Conservation (phyloP, 2,113 vertebrate genomes). For the Microtus richardsoni region DNA sequence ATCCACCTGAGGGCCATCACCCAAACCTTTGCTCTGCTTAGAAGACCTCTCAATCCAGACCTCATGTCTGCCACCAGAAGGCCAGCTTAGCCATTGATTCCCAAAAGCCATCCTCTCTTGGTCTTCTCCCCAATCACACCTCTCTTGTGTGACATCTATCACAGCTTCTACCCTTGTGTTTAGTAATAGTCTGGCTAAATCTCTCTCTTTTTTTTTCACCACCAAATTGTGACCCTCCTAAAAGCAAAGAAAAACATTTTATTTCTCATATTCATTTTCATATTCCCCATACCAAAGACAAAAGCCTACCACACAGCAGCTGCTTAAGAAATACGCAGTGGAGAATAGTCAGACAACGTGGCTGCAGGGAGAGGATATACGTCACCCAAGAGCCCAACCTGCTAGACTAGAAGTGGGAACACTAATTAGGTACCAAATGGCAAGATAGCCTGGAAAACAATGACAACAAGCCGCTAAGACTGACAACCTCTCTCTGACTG, state of each 20-base stretch:
- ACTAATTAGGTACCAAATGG: not conserved
- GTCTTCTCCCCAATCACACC: not conserved
- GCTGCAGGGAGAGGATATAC: not conserved
- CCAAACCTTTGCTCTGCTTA: not conserved
- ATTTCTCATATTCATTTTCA: conserved; percentile 11
- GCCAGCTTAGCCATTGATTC: not conserved
- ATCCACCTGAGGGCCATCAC: not conserved
- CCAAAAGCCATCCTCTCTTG: not conserved
- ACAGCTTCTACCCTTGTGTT: not conserved
- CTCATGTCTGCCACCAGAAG: not conserved
- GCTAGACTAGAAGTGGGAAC: not conserved
- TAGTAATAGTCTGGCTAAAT: not conserved
- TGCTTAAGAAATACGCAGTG: not conserved
- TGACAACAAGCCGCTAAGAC: not conserved
- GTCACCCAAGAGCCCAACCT: not conserved
- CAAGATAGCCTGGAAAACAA: not conserved
- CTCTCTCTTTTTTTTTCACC: not conserved
- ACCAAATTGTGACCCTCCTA: not conserved
- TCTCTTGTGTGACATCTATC: not conserved
- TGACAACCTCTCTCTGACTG: not conserved
- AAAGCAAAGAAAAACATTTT: not conserved
- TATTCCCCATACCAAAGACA: not conserved
- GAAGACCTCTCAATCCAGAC: not conserved
- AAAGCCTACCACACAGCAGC: not conserved
- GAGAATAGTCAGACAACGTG: not conserved